Percentiles rank a stretch among this genome's conserved stretches.
phyloP scores from a whole-genome alignment of 2,888 invertebrate genomes.

The Orthosia gracilis region DNA sequence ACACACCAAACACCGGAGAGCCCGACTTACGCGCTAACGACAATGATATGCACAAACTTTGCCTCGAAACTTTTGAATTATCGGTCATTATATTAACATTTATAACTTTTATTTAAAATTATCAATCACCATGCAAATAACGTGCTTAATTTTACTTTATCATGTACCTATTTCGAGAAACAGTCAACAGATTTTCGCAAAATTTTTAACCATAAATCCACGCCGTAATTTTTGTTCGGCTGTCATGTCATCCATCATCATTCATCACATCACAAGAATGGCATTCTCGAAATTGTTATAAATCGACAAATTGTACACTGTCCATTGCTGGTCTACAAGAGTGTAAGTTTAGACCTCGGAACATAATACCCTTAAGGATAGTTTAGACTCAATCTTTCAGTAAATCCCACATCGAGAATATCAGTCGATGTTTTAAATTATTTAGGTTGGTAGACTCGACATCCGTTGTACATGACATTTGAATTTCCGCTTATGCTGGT shows the following conservation, averaged over 20 bases:
- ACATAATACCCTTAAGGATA: no score
- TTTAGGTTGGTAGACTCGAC: not conserved
- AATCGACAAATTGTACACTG: constrained; percentile 36
- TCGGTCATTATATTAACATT: constrained; percentile 85
- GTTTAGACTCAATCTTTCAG: constrained; percentile 9
- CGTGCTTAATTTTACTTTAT: constrained; percentile 65
- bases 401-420: constrained; percentile 45
- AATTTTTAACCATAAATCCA: constrained; percentile 87
- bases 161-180: constrained; percentile 70
- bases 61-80: constrained; percentile 86
- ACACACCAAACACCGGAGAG: constrained; percentile 82
- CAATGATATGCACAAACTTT: constrained; percentile 91
- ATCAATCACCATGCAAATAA: constrained; percentile 68
- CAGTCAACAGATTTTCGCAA: constrained; percentile 80
- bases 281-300: constrained; percentile 57
- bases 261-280: constrained; percentile 70
- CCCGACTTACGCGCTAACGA: constrained; percentile 84
- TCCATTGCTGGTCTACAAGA: constrained; percentile 48
- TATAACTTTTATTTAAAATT: constrained; percentile 74
- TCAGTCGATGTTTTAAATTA: constrained; percentile 1
- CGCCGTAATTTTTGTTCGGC: constrained; percentile 88
- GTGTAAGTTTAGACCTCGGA: no score
- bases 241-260: constrained; percentile 81
- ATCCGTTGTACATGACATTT: not conserved
- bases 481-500: not conserved